A percentile compares a stretch with the other conserved stretches of the same genome.
phyloP scores from a whole-genome alignment of 1,140 invertebrate species.

The Hermetia illucens region DNA sequence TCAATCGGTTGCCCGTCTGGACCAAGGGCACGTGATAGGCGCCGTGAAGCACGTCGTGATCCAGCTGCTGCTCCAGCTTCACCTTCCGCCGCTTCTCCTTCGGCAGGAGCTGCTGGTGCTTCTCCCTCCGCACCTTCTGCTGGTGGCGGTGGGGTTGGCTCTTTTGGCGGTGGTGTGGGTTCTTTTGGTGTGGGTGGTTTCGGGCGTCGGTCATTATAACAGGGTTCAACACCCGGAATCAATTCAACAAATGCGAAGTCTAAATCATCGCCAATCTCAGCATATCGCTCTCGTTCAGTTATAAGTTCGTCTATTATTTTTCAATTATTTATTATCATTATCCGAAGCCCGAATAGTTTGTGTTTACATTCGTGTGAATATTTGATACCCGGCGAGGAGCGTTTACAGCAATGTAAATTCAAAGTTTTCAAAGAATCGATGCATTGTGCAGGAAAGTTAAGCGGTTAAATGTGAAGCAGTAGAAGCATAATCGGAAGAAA shows the following conservation, averaged over 20 bases:
- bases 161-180: constrained; percentile 28
- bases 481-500: too few species aligned
- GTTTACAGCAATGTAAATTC: too few species aligned
- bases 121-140: constrained; percentile 16
- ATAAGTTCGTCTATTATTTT: constrained; percentile 84
- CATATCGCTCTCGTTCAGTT: constrained; percentile 95
- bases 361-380: too few species aligned
- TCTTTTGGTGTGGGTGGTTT: constrained; percentile 26
- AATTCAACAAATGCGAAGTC: constrained; percentile 93
- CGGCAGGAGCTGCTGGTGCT: constrained; percentile 14
- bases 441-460: too few species aligned
- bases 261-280: constrained; percentile 93
- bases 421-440: too few species aligned
- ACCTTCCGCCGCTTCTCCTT: constrained; percentile 18
- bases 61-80: constrained; percentile 14
- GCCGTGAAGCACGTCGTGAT: too few species aligned
- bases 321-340: constrained; percentile 4
- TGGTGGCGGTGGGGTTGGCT: constrained; percentile 18
- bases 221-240: constrained; percentile 48
- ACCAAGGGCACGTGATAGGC: too few species aligned
- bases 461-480: too few species aligned
- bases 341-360: too few species aligned
- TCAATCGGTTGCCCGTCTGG: constrained; percentile 26
- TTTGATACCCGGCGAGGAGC: too few species aligned
- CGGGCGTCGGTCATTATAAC: constrained; percentile 30